These are phyloP conservation scores for Perccottus glenii DNA, from an alignment of 2,113 vertebrate species.

Conservation along the genomic window DNA sequence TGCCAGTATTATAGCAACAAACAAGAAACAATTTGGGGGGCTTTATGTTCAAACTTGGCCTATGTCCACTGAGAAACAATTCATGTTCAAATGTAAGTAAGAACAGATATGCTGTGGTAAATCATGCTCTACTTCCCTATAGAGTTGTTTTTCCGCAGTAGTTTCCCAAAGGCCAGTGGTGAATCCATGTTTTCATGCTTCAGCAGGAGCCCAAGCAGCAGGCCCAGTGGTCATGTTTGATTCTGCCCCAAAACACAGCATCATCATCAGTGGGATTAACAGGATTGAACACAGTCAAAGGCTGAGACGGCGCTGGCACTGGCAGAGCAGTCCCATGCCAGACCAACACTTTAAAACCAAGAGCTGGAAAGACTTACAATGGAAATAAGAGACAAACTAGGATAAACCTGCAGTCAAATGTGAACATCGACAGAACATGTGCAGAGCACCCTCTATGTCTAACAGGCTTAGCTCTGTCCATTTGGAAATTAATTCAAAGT, in stretches of 20 bases:
- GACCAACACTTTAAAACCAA: background rate
- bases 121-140: background rate
- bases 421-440: no score
- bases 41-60: no score
- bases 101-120: no score
- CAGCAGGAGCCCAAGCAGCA: background rate
- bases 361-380: background rate
- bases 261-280: slow-evolving; percentile 2
- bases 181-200: background rate
- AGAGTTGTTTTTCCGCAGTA: background rate
- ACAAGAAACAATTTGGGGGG: no score
- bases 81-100: no score
- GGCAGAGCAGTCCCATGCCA: background rate
- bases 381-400: slow-evolving; percentile 5
- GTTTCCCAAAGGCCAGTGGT: background rate
- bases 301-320: background rate
- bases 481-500: slow-evolving; percentile 1
- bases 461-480: background rate
- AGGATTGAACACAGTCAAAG: background rate
- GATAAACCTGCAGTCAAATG: slow-evolving; percentile 1
- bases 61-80: no score
- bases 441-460: background rate
- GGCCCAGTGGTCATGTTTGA: background rate
- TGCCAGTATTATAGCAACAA: no score
- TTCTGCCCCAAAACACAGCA: background rate